phyloP scores from a whole-genome alignment of 1,140 invertebrate species.

The Tetragnatha versicolor region DNA sequence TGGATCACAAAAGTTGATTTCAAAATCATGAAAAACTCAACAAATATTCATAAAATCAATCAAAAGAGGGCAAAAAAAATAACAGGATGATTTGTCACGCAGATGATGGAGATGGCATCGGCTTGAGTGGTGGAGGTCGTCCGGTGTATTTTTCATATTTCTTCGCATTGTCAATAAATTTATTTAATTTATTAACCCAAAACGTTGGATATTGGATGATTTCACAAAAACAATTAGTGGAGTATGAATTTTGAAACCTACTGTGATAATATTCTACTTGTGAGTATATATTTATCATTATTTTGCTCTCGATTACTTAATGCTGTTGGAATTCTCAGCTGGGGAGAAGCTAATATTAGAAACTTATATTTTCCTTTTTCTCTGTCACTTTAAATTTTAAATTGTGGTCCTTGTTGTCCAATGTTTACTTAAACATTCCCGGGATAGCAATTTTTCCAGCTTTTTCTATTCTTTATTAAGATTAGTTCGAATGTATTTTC shows the following conservation, averaged over 20 bases:
- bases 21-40: too few relatives aligned
- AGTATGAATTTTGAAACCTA: conserved; percentile 41
- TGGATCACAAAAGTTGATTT: too few relatives aligned
- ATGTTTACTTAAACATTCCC: too few relatives aligned
- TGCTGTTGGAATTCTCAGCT: conserved; percentile 26
- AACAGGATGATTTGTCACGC: not conserved
- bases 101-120: not conserved
- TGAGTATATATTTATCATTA: conserved; percentile 5
- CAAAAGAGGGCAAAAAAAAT: not conserved
- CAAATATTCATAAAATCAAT: too few relatives aligned
- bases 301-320: conserved; percentile 21
- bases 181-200: too few relatives aligned
- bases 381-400: not conserved
- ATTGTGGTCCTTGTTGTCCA: too few relatives aligned
- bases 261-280: conserved; percentile 45
- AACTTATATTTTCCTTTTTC: conserved; percentile 26
- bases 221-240: not conserved
- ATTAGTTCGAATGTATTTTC: too few relatives aligned
- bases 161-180: conserved; percentile 29
- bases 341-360: conserved; percentile 46
- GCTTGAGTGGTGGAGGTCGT: conserved; percentile 36
- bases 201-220: too few relatives aligned
- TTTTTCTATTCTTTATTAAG: too few relatives aligned
- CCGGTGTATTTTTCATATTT: conserved; percentile 53
- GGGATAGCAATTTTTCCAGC: too few relatives aligned